Conservation (phyloP, 2,888 invertebrate genomes). For the Zele albiditarsus region DNA sequence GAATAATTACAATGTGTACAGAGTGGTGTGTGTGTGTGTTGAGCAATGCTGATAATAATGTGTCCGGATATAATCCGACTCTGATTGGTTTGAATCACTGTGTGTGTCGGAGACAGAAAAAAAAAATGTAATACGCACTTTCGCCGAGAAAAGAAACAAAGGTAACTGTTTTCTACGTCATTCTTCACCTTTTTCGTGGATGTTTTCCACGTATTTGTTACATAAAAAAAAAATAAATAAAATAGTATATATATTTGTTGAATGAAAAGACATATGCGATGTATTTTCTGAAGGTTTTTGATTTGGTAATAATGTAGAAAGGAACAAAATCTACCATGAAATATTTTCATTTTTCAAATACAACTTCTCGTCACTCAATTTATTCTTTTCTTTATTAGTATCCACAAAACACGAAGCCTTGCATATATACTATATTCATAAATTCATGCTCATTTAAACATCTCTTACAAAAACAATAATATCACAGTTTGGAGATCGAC, state of each 20-base stretch:
- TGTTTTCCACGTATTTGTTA: slow-evolving; percentile 67
- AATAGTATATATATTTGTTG: slow-evolving; percentile 64
- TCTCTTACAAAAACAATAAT: slow-evolving; percentile 70
- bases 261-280: slow-evolving; percentile 43
- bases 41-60: slow-evolving; percentile 16
- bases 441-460: slow-evolving; percentile 63
- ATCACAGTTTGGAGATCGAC: slow-evolving; percentile 73
- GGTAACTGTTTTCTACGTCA: slow-evolving; percentile 62
- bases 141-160: background rate
- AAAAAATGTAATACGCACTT: slow-evolving; percentile 12
- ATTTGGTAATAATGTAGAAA: background rate
- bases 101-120: background rate
- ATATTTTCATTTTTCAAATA: background rate
- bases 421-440: slow-evolving; percentile 58
- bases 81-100: slow-evolving; percentile 15
- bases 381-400: slow-evolving; percentile 32
- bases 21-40: slow-evolving; percentile 10
- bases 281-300: slow-evolving; percentile 15
- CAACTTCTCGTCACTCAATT: background rate
- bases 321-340: slow-evolving; percentile 11
- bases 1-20: background rate
- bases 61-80: slow-evolving; percentile 22
- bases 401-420: slow-evolving; percentile 38
- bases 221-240: slow-evolving; percentile 60
- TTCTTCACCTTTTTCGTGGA: slow-evolving; percentile 60